A percentile compares a stretch with the other conserved stretches of the same genome.
Conservation (phyloP, 2,888 invertebrate species). For the Drosophila borealis region DNA sequence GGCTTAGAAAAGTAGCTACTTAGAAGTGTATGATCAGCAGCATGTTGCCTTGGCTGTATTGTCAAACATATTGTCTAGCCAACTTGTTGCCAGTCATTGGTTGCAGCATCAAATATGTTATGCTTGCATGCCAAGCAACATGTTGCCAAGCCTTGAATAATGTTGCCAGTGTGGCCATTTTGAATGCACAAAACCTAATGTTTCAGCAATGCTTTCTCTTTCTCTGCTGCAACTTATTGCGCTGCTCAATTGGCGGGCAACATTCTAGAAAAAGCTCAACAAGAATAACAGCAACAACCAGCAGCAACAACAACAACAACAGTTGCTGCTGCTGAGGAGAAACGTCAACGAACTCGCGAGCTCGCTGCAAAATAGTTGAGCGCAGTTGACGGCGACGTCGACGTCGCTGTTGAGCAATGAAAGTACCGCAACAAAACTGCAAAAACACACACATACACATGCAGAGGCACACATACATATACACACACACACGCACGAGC, state of each 20-base stretch:
- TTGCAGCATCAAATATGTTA: too few relatives aligned
- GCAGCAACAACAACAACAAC: slow-evolving; percentile 14
- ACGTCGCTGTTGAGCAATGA: slow-evolving; percentile 73
- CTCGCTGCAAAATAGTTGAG: slow-evolving; percentile 54
- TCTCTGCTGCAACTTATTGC: slow-evolving; percentile 58
- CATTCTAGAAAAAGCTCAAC: slow-evolving; percentile 64
- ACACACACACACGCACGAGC: slow-evolving; percentile 12
- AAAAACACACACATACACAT: slow-evolving; percentile 38
- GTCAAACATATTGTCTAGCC: neutral
- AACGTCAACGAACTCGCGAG: slow-evolving; percentile 73
- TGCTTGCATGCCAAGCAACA: slow-evolving; percentile 4
- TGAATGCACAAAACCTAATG: slow-evolving; percentile 13
- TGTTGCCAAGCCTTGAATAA: slow-evolving; percentile 28
- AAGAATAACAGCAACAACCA: slow-evolving; percentile 24
- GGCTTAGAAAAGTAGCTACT: neutral
- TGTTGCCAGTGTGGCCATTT: slow-evolving; percentile 1
- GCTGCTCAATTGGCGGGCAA: slow-evolving; percentile 51
- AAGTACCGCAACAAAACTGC: slow-evolving; percentile 77
- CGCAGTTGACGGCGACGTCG: slow-evolving; percentile 45
- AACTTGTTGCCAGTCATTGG: neutral
- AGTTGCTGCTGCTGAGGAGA: slow-evolving; percentile 18
- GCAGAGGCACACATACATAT: slow-evolving; percentile 15
- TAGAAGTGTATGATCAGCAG: neutral
- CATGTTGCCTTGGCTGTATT: too few relatives aligned
- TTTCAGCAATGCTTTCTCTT: slow-evolving; percentile 66